Percentiles rank a stretch among this genome's conserved stretches.
Conservation (phyloP, 1,140 invertebrate species). For the Galleria mellonella region DNA sequence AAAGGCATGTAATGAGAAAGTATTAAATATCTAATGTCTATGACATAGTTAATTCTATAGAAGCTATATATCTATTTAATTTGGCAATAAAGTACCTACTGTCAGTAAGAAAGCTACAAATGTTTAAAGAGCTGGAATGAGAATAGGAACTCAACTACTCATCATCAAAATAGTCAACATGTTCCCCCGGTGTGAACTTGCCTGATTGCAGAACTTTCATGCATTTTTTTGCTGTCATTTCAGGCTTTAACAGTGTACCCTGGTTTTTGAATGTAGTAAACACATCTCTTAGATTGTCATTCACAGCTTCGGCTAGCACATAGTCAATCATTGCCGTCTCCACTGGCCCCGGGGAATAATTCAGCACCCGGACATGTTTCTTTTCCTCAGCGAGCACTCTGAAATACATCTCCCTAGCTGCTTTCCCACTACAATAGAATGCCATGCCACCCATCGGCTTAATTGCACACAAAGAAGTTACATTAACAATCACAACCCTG, state of each 20-base stretch:
- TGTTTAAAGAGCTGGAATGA: conserved; percentile 5
- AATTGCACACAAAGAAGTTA: conserved; percentile 89
- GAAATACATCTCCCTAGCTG: conserved; percentile 95
- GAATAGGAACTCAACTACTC: conserved; percentile 31
- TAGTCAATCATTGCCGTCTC: conserved; percentile 92
- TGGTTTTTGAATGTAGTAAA: conserved; percentile 76
- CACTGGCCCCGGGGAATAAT: conserved; percentile 95
- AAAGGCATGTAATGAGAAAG: no score
- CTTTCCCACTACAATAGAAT: conserved; percentile 91
- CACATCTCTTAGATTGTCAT: conserved; percentile 75
- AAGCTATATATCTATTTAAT: conserved; percentile 3
- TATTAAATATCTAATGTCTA: no score
- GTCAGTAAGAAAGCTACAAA: conserved; percentile 32
- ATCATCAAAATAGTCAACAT: conserved; percentile 91
- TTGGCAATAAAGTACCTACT: conserved; percentile 11
- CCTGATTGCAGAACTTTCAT: conserved; percentile 81
- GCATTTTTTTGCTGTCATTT: conserved; percentile 85
- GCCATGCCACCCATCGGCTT: conserved; percentile 84
- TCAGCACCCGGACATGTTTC: conserved; percentile 84
- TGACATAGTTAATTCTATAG: no score
- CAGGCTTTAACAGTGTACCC: conserved; percentile 82
- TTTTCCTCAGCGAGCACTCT: conserved; percentile 89
- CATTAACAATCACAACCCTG: conserved; percentile 83
- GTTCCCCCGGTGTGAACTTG: conserved; percentile 86
- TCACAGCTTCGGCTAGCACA: conserved; percentile 76